Base-by-base conservation (phyloP, 2,888 invertebrate genomes). In the Subacronicta megacephala region DNA sequence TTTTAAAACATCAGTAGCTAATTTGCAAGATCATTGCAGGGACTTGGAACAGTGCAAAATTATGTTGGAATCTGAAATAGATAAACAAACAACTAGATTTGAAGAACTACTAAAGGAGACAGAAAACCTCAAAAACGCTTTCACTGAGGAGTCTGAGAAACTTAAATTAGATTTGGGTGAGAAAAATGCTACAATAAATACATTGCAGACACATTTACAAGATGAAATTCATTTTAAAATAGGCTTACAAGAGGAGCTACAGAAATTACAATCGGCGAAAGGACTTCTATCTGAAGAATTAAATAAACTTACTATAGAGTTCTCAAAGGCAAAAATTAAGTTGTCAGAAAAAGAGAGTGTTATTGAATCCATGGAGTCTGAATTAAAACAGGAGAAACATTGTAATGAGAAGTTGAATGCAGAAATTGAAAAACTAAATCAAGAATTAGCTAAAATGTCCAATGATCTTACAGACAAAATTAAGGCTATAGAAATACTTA, bases 221-320 rank as follows among this genome's bases (percentile, higher is more conserved):
- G 81, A 84, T 62, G 90, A 90, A 74, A 87, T 88, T 17, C 62
- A 85, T 18, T 87, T 79, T 53, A 90, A 89, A 70, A 62, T 85
- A 9, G 65, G 63, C 20, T 62, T 87, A 37, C 85, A 89, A 70
- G 75, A 80, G 37, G 83, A 88, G 69, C 47, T 87, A 0, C 64
- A 71, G 6, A 67, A 80, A 57, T 54, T 83, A 26, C 73, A 80
- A 10, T 62, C 66, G 40, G 60, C 69, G n/a, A 82, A 80, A 63
- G 58, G 55, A 10, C 36, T 54, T 26, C 53, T 83, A 26, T 38
- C 72, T 13, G 80, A 83, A 23, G 75, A 82, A 42, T 35, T 81
- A 4, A 68, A 72, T 23, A 75, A 74, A 47, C 40, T 81, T 10
- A 77, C 75, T 40, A 50, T 51, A 0, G 78, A 81, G 56, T 37